A percentile compares a stretch with the other conserved stretches of the same genome.
phyloP scores from a whole-genome alignment of 1,140 invertebrate species.

The Lucilia sericata region DNA sequence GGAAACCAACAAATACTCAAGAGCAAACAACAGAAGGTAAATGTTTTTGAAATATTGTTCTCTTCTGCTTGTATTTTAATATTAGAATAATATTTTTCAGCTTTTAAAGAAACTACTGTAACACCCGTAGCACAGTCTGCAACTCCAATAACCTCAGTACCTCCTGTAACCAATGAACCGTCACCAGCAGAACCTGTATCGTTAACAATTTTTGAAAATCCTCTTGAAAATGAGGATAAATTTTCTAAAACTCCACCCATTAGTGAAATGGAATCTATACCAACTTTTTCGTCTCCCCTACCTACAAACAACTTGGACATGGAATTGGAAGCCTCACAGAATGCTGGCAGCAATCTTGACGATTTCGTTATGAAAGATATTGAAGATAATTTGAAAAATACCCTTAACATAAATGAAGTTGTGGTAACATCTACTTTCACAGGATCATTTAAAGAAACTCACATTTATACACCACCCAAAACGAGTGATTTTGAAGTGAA shows the following conservation, averaged over 20 bases:
- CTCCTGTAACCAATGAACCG: slow-evolving; percentile 51
- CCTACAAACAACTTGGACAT: slow-evolving; percentile 55
- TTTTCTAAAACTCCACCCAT: slow-evolving; percentile 56
- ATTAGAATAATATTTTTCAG: neutral
- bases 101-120: slow-evolving; percentile 49
- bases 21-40: slow-evolving; percentile 32
- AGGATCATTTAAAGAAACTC: slow-evolving; percentile 65
- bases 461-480: slow-evolving; percentile 66
- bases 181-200: slow-evolving; percentile 45
- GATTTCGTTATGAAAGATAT: slow-evolving; percentile 9
- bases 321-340: slow-evolving; percentile 43
- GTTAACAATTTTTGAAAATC: slow-evolving; percentile 43
- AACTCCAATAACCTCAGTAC: slow-evolving; percentile 53
- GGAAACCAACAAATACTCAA: neutral
- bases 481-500: slow-evolving; percentile 29
- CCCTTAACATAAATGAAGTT: slow-evolving; percentile 36
- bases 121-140: slow-evolving; percentile 49
- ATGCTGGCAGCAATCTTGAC: slow-evolving; percentile 29
- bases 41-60: too few relatives aligned
- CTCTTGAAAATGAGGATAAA: slow-evolving; percentile 39
- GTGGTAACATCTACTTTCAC: slow-evolving; percentile 52
- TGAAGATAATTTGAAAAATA: slow-evolving; percentile 11
- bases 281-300: slow-evolving; percentile 52
- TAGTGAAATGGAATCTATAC: slow-evolving; percentile 56
- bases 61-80: too few relatives aligned